These are phyloP conservation scores for Talpa occidentalis DNA, from an alignment of 2,113 vertebrate genomes.

Conservation along the genomic window DNA sequence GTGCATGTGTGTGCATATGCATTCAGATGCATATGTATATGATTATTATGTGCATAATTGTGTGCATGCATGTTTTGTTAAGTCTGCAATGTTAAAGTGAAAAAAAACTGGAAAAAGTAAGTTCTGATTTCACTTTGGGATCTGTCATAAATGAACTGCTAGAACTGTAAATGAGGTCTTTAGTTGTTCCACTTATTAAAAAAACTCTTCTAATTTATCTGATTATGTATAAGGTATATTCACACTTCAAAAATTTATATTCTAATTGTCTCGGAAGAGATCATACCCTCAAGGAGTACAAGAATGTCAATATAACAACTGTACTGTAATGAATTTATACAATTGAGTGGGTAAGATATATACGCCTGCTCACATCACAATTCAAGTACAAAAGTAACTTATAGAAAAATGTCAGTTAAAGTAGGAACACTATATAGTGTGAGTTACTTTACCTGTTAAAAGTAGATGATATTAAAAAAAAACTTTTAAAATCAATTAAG, in stretches of 20 bases:
- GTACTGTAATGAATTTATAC: not conserved
- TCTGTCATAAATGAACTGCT: not conserved
- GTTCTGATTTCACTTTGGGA: not conserved
- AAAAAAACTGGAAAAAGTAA: not conserved
- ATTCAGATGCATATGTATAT: not conserved
- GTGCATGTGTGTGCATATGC: accelerated
- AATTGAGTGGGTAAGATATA: not conserved
- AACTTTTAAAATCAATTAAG: conserved; percentile 18
- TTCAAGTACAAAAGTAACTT: conserved; percentile 20
- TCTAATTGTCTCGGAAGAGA: conserved; percentile 48
- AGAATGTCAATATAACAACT: not conserved
- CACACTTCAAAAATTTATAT: not conserved
- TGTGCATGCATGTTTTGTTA: not conserved
- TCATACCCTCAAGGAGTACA: not conserved
- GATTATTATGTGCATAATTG: accelerated
- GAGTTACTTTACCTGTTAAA: conserved; percentile 19
- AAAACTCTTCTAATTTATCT: not conserved
- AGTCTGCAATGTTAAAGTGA: not conserved
- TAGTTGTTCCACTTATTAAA: not conserved
- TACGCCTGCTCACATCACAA: not conserved
- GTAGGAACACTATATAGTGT: not conserved
- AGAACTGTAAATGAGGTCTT: not conserved
- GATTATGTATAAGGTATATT: not conserved
- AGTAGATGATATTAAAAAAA: conserved; percentile 1
- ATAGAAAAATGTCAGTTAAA: not conserved